Base-by-base conservation (phyloP, 2,888 invertebrate species). In the Atherix ibis region DNA sequence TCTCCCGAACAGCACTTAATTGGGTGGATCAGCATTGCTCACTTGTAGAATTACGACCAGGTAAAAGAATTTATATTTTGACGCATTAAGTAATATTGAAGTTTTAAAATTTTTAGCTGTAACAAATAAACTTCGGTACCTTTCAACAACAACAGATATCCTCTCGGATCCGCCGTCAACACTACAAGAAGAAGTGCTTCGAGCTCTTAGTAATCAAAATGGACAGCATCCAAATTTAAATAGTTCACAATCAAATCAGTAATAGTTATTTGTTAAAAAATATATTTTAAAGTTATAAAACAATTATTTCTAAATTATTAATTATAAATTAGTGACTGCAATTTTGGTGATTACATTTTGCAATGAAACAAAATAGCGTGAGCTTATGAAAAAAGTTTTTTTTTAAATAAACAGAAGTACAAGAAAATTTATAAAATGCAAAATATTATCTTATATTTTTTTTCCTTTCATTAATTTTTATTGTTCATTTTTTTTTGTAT, bases 11-110 rank as follows among this genome's bases (percentile, higher is more conserved):
- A 43, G 87, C 89, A 39, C 70, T 88, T 52, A 71, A 84, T 40
- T 95, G 95, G 95, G 78, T 91, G 36, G 92, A 95, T 62, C 92
- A 94, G 57, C 89, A 91, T 63, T 95, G 94, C 65, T 89, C 92
- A 27, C 73, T 95, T 43, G 82, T 84, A 46, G 82, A 87, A 66
- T 78, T 95, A 63, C 71, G 95, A 50, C 92, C 92, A 55, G 84
- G 94, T 94, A 67, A 58, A 54, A 45, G 14, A 4, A 4, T 18
- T 18, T 16, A 19, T 6, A 6, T 22, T 22, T 22, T 22, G 10
- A 22, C 22, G 10, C 22, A 22, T 8, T 22, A 6, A 22, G 6
- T 22, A 22, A 22, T 22, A 8, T 6, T 22, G 22, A 22, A 8
- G 6, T 6, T 41, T 40, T 38, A 43, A 47, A 42, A 41, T 42